Percentiles rank a stretch among this genome's conserved stretches.
Evolutionary conservation across 2,888 invertebrate species (phyloP).

Genomic region (Ichneumoninae sp.): DNA sequence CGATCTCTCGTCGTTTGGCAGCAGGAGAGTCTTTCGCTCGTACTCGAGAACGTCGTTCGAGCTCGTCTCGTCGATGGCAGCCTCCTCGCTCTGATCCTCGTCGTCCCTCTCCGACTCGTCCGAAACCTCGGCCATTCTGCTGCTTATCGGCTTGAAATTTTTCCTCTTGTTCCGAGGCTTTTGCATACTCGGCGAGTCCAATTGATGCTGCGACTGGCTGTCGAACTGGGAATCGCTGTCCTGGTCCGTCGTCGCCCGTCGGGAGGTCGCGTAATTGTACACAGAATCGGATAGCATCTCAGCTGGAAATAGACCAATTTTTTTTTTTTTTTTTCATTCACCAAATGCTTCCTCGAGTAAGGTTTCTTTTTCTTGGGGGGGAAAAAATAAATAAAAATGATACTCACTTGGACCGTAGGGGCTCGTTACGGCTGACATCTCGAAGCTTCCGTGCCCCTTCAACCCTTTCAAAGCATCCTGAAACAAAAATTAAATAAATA

Average conservation of each 20-base stretch:
- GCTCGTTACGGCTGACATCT: slow-evolving; percentile 84
- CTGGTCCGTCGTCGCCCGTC: slow-evolving; percentile 81
- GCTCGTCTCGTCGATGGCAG: slow-evolving; percentile 71
- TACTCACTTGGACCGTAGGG: slow-evolving; percentile 84
- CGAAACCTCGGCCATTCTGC: slow-evolving; percentile 84
- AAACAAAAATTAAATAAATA: slow-evolving; percentile 70
- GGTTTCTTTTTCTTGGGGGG: background rate
- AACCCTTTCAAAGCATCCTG: slow-evolving; percentile 81
- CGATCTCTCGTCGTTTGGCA: slow-evolving; percentile 76
- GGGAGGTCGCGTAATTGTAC: slow-evolving; percentile 83
- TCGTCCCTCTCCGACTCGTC: slow-evolving; percentile 79
- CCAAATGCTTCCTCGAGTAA: background rate
- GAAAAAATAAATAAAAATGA: background rate
- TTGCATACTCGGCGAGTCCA: slow-evolving; percentile 74
- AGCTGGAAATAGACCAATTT: slow-evolving; percentile 75
- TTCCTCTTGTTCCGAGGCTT: slow-evolving; percentile 86
- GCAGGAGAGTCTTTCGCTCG: slow-evolving; percentile 78
- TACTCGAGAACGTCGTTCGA: slow-evolving; percentile 77
- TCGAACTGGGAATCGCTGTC: slow-evolving; percentile 83
- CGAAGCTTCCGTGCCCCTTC: slow-evolving; percentile 75
- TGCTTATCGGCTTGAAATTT: slow-evolving; percentile 84
- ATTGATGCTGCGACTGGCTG: slow-evolving; percentile 78
- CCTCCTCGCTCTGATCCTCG: slow-evolving; percentile 74
- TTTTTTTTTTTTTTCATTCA: background rate
- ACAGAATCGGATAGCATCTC: slow-evolving; percentile 84